phyloP scores from a whole-genome alignment of 2,888 invertebrate species.

The Iselma pallidipennis region DNA sequence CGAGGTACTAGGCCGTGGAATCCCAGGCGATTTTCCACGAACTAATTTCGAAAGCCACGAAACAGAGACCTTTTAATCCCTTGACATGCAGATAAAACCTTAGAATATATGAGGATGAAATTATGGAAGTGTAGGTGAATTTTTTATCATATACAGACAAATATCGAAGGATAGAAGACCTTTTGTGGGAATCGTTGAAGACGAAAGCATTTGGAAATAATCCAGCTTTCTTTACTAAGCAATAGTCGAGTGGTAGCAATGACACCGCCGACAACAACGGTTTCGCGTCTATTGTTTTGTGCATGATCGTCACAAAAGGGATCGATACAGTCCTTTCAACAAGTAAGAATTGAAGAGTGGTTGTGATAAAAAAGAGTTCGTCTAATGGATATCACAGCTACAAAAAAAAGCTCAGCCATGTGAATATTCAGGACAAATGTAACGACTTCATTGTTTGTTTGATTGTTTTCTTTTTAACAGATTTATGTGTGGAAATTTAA shows the following conservation, averaged over 20 bases:
- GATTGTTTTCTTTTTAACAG: too few species aligned
- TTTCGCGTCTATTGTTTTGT: conserved; percentile 21
- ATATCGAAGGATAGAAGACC: conserved; percentile 1
- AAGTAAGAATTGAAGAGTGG: conserved; percentile 5
- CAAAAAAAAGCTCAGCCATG: background rate
- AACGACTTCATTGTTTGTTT: too few species aligned
- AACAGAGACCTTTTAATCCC: conserved; percentile 21
- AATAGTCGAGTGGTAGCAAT: conserved; percentile 9
- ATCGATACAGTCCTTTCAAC: conserved; percentile 25
- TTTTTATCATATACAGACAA: background rate
- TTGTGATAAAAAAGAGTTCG: background rate
- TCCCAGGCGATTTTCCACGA: conserved; percentile 5
- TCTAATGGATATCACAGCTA: background rate
- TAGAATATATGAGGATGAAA: conserved; percentile 18
- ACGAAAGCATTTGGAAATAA: conserved; percentile 22
- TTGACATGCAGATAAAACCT: conserved; percentile 24
- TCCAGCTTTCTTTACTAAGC: conserved; percentile 18
- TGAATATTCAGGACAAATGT: too few species aligned
- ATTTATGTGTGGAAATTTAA: too few species aligned
- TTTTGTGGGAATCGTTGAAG: conserved; percentile 16
- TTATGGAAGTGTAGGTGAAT: conserved; percentile 11
- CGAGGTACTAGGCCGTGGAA: background rate
- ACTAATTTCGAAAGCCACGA: conserved; percentile 25
- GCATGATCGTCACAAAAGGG: conserved; percentile 16
- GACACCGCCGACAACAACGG: conserved; percentile 19